Conservation (phyloP, 2,888 invertebrate species). For the Lypha dubia region DNA sequence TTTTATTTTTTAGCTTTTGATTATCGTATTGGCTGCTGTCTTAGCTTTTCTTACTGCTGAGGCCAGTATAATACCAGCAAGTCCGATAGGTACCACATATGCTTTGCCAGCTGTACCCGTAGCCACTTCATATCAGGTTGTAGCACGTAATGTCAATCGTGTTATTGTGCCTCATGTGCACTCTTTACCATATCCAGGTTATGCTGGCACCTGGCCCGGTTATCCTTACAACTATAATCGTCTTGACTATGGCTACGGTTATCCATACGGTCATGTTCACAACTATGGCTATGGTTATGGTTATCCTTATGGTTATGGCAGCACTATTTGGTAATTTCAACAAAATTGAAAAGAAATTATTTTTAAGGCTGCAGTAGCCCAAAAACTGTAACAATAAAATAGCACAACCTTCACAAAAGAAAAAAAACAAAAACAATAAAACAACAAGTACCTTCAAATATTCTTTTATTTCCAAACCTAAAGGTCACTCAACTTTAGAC, state of each 20-base stretch:
- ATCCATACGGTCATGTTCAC: constrained; percentile 69
- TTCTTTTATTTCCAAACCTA: neutral
- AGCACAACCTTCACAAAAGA: neutral
- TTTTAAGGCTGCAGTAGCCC: constrained; percentile 50
- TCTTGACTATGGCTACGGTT: constrained; percentile 67
- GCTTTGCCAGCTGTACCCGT: constrained; percentile 73
- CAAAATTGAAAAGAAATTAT: constrained; percentile 71
- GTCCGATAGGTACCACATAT: constrained; percentile 59
- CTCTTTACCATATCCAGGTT: constrained; percentile 61
- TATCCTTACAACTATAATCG: constrained; percentile 68
- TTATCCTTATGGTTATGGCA: constrained; percentile 73
- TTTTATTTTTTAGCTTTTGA: constrained; percentile 19
- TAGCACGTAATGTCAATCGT: constrained; percentile 80
- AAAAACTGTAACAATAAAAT: constrained; percentile 36
- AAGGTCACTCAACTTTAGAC: constrained; percentile 50
- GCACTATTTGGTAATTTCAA: constrained; percentile 46
- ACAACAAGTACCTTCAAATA: neutral
- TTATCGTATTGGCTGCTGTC: constrained; percentile 34
- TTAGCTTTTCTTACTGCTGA: neutral
- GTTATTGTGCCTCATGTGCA: constrained; percentile 74
- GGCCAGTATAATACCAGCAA: constrained; percentile 54
- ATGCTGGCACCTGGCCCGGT: constrained; percentile 47
- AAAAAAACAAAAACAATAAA: no score
- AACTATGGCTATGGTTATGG: constrained; percentile 74
- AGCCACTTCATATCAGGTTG: constrained; percentile 79